These are phyloP conservation scores for Henricia sp. DNA, from an alignment of 53 echinoderm and acorn worm species.

Conservation along the genomic window DNA sequence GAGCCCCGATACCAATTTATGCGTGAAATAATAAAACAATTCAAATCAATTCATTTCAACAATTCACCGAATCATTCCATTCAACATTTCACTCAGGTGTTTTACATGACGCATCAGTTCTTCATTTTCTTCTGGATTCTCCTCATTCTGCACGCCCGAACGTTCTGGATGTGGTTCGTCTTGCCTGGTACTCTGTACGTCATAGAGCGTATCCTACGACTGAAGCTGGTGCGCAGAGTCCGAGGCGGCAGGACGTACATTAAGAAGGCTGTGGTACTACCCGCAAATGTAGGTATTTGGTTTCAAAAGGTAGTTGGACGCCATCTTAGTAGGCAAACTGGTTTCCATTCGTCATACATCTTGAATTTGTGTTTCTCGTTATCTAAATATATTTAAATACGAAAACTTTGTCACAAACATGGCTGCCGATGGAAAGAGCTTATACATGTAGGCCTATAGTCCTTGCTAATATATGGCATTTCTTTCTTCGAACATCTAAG, in stretches of 20 bases:
- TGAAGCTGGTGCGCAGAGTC: slow-evolving; percentile 58
- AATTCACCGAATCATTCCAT: not conserved
- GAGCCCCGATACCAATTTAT: too few relatives aligned
- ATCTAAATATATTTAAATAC: too few relatives aligned
- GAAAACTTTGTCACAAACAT: too few relatives aligned
- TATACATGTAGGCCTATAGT: too few relatives aligned
- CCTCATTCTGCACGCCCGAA: slow-evolving; percentile 73
- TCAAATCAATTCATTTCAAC: not conserved
- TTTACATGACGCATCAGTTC: slow-evolving; percentile 80
- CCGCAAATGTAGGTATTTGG: slow-evolving; percentile 77
- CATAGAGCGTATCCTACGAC: slow-evolving; percentile 66
- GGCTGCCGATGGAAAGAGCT: too few relatives aligned
- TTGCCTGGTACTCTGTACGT: slow-evolving; percentile 71
- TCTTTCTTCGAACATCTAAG: too few relatives aligned
- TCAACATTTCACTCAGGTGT: slow-evolving; percentile 55
- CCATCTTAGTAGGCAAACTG: too few relatives aligned
- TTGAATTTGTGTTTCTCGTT: too few relatives aligned
- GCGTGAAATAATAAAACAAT: too few relatives aligned
- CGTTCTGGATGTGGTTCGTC: slow-evolving; percentile 78
- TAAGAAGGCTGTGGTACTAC: slow-evolving; percentile 70
- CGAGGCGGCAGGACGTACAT: slow-evolving; percentile 76
- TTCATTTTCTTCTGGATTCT: slow-evolving; percentile 67
- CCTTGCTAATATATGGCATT: too few relatives aligned
- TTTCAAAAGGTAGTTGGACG: not conserved
- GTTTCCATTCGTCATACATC: too few relatives aligned